These are phyloP conservation scores for Pogonocichla stellata DNA, from an alignment of 2,113 vertebrate species.

Conservation along the genomic window DNA sequence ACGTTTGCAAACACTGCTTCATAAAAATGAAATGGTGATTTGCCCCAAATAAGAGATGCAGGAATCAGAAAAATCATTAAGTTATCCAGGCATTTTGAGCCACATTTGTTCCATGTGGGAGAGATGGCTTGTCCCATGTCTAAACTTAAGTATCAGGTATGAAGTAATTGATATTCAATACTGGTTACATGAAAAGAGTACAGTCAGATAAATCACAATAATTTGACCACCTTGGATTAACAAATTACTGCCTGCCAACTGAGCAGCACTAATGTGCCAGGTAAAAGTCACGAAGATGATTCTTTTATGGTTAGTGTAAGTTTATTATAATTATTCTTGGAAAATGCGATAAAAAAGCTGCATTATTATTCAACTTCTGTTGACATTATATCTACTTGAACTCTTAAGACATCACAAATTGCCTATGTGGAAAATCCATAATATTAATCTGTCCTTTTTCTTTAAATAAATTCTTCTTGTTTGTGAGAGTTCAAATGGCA, in stretches of 20 bases:
- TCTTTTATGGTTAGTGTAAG: background rate
- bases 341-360: background rate
- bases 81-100: background rate
- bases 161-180: background rate
- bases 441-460: background rate
- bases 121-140: background rate
- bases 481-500: background rate
- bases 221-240: background rate
- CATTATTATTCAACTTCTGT: background rate
- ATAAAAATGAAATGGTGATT: background rate
- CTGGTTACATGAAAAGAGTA: background rate
- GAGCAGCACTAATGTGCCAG: background rate
- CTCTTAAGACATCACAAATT: background rate
- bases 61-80: background rate
- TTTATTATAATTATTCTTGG: background rate
- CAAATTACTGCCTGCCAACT: background rate
- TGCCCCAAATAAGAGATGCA: background rate
- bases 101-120: background rate
- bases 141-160: background rate
- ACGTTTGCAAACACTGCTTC: background rate
- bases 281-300: background rate
- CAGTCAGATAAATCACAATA: background rate
- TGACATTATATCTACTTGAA: background rate
- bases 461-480: background rate
- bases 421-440: background rate